A percentile compares a stretch with the other conserved stretches of the same genome.
phyloP scores from a whole-genome alignment of 1,140 invertebrate genomes.

The Ostrea edulis region DNA sequence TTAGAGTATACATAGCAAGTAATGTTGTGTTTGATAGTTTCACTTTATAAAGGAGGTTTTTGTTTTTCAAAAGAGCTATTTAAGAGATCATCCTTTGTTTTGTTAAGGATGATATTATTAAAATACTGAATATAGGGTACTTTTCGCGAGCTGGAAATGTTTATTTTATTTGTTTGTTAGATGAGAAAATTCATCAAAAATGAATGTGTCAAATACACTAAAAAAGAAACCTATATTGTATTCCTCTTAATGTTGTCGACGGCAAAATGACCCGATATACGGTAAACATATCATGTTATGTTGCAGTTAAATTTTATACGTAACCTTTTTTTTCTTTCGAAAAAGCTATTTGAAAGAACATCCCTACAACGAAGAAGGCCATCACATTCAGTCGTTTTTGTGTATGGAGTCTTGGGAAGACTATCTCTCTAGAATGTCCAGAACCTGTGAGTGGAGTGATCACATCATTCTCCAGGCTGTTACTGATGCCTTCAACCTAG shows the following conservation, averaged over 20 bases:
- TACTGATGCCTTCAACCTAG: conserved; percentile 29
- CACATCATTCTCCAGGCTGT: conserved; percentile 45
- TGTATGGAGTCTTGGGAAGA: conserved; percentile 53
- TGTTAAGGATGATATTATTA: not conserved
- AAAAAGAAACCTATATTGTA: not conserved
- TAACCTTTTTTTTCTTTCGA: not conserved
- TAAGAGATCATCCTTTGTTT: too few relatives aligned
- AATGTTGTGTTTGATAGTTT: too few relatives aligned
- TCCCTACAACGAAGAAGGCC: conserved; percentile 45
- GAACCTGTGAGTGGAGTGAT: conserved; percentile 51
- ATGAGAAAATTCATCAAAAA: too few relatives aligned
- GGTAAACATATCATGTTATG: too few relatives aligned
- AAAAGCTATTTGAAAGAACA: conserved; percentile 44
- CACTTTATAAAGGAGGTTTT: too few relatives aligned
- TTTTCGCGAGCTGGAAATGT: not conserved
- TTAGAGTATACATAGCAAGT: too few relatives aligned
- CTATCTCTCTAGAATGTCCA: conserved; percentile 48
- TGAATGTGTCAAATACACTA: not conserved
- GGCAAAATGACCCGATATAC: too few relatives aligned
- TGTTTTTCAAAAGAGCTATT: too few relatives aligned
- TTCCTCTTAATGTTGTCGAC: too few relatives aligned
- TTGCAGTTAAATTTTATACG: too few relatives aligned
- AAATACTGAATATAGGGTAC: too few relatives aligned
- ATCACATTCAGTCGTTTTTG: conserved; percentile 52
- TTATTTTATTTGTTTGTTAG: too few relatives aligned